Evolutionary conservation across 2,888 invertebrate species (phyloP), one percentile per base, ranked within the genome.

Genomic region (Endomychus coccineus): DNA sequence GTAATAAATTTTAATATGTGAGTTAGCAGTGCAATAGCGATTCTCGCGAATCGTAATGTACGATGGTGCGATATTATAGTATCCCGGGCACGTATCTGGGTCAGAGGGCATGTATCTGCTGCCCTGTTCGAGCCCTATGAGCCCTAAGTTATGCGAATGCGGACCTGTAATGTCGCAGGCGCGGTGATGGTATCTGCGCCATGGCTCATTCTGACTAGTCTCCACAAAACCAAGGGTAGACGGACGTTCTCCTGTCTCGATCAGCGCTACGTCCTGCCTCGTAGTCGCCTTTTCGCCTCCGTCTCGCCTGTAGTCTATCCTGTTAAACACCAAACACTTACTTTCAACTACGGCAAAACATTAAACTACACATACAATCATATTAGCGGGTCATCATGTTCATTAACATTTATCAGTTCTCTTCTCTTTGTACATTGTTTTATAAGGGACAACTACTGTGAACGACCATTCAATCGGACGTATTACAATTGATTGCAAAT

Each of bases 91-190:
- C n/a, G n/a, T n/a, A n/a, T n/a, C n/a, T n/a, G n/a, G n/a, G n/a
- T n/a, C n/a, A n/a, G n/a, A n/a, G n/a, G n/a, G n/a, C n/a, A n/a
- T n/a, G n/a, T n/a, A n/a, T n/a, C n/a, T n/a, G n/a, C n/a, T n/a
- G n/a, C 41, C 30, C 43, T 49, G 48, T 39, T 35, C 32, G 27
- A 30, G 27, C 34, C 14, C 33, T 27, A 30, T 22, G 36, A 43
- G 32, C 38, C 43, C 40, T 40, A 40, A 44, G 38, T 36, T 42
- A 42, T 37, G 37, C 42, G 54, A 51, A 46, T 59, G 56, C 61
- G 62, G 61, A 66, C 66, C 67, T 64, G 67, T 67, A 65, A 59
- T 65, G 64, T 57, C 65, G 67, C 57, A 68, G 59, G 60, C 66
- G 64, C 63, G 67, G 66, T 49, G 64, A 63, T 41, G 61, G 61